phyloP scores from a whole-genome alignment of 2,888 invertebrate genomes.

The Pseudanteris insignis region DNA sequence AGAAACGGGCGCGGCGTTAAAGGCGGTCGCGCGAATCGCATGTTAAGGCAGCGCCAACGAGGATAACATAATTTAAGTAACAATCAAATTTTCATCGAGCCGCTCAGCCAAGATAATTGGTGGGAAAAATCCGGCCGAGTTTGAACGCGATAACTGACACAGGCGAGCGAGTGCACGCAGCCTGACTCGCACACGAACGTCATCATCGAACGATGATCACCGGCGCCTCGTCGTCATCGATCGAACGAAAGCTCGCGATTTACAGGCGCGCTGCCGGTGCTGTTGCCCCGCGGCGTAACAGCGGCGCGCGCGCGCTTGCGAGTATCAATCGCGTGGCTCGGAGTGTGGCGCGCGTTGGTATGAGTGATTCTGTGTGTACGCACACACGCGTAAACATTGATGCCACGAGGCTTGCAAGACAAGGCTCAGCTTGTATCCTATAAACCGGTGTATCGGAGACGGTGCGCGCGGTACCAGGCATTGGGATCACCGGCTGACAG shows the following conservation, averaged over 20 bases:
- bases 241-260: conserved; percentile 46
- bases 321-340: conserved; percentile 5
- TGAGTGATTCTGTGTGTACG: no score
- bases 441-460: conserved; percentile 41
- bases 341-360: conserved; percentile 4
- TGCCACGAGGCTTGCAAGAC: conserved; percentile 45
- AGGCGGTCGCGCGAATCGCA: no score
- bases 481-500: conserved; percentile 65
- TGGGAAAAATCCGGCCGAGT: neutral
- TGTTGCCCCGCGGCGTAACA: conserved; percentile 5
- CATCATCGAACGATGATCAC: no score
- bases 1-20: no score
- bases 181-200: conserved; percentile 17
- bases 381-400: conserved; percentile 40
- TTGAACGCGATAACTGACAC: neutral
- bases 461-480: conserved; percentile 51
- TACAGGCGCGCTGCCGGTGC: conserved; percentile 49
- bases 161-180: conserved; percentile 1
- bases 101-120: no score
- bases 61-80: no score
- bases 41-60: no score
- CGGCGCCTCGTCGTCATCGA: conserved; percentile 27
- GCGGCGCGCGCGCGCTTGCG: neutral
- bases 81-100: no score
- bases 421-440: conserved; percentile 42